phyloP scores from a whole-genome alignment of 2,113 vertebrate species.

The Empidonax alnorum region DNA sequence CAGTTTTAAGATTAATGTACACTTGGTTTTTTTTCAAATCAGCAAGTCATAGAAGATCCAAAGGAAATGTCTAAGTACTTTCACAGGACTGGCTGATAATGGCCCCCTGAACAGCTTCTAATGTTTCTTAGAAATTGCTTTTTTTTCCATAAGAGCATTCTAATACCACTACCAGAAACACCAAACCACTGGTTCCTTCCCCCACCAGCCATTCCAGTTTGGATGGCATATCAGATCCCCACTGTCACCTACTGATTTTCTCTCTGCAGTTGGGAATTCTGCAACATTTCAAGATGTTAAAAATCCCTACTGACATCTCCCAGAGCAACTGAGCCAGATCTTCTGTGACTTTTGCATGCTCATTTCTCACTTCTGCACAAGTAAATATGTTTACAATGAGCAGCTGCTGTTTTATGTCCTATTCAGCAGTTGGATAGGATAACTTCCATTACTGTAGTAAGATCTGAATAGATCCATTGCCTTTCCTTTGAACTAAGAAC shows the following conservation, averaged over 20 bases:
- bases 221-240: not conserved
- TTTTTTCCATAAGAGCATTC: not conserved
- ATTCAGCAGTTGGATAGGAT: not conserved
- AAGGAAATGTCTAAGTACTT: not conserved
- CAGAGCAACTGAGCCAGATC: not conserved
- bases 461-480: not conserved
- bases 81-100: not conserved
- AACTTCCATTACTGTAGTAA: not conserved
- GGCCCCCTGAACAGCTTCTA: not conserved
- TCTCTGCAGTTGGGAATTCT: not conserved
- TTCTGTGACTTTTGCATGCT: not conserved
- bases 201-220: not conserved
- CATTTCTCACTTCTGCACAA: not conserved
- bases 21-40: not conserved
- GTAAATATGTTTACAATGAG: not conserved
- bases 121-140: not conserved
- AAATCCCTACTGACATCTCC: not conserved
- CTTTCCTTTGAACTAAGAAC: not conserved
- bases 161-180: not conserved
- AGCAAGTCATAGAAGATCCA: not conserved
- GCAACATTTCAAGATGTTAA: not conserved
- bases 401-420: not conserved
- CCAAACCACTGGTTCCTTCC: not conserved
- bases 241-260: not conserved
- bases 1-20: not conserved